Evolutionary conservation across 1,140 invertebrate species (phyloP).

Genomic region (Drosophila cardini): DNA sequence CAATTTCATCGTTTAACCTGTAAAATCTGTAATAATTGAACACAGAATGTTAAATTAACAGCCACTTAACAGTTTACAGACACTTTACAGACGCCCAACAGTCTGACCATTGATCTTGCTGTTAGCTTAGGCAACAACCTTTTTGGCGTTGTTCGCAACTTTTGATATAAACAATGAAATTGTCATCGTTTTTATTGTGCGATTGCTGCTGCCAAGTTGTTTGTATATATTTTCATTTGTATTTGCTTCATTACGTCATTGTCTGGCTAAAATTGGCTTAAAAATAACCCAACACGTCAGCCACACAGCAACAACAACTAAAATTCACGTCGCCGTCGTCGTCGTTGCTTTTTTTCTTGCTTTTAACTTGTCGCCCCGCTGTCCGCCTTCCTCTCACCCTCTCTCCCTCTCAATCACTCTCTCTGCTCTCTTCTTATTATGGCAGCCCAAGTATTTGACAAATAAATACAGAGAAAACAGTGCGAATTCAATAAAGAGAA

Average conservation of each 20-base stretch:
- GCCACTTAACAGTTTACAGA: conserved; percentile 1
- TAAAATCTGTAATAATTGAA: conserved; percentile 1
- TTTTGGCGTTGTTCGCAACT: conserved; percentile 34
- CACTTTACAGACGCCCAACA: conserved; percentile 8
- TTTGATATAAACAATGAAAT: conserved; percentile 79
- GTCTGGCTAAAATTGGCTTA: conserved; percentile 72
- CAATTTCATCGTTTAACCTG: neutral
- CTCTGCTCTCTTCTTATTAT: neutral
- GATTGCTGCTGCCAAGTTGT: conserved; percentile 60
- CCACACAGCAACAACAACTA: conserved; percentile 58
- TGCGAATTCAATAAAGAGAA: conserved; percentile 49
- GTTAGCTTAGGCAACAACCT: conserved; percentile 19
- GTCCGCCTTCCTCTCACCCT: neutral
- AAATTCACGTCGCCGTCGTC: conserved; percentile 41
- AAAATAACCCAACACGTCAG: conserved; percentile 82
- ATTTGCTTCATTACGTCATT: conserved; percentile 75
- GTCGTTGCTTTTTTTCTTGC: conserved; percentile 20
- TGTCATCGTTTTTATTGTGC: conserved; percentile 49
- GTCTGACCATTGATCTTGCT: conserved; percentile 21
- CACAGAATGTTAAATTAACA: neutral
- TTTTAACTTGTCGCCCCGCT: conserved; percentile 44
- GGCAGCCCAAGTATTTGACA: conserved; percentile 31
- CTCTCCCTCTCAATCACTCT: too few relatives aligned
- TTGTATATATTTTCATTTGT: conserved; percentile 51
- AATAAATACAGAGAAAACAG: conserved; percentile 37